Evolutionary conservation across 1,140 invertebrate species (phyloP).

Genomic region (Ceratina calcarata): DNA sequence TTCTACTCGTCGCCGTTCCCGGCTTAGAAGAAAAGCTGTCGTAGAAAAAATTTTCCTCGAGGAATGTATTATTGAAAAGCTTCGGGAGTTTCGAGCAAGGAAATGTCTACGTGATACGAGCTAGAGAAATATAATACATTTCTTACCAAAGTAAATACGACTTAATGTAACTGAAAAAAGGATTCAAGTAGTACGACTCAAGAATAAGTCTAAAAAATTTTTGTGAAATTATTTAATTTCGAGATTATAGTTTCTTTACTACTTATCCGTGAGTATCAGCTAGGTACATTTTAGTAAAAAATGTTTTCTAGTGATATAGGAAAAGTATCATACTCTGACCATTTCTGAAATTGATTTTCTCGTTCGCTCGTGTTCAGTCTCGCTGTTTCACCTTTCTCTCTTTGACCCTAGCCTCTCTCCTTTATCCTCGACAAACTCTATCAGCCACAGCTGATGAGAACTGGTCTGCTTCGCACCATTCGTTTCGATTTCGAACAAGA

Average conservation of each 20-base stretch:
- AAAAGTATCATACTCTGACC: conserved; percentile 16
- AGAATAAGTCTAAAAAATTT: too few species aligned
- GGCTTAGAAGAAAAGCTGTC: too few species aligned
- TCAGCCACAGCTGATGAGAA: conserved; percentile 62
- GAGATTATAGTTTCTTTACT: too few species aligned
- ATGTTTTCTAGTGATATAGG: background rate
- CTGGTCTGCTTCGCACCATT: conserved; percentile 33
- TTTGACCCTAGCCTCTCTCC: background rate
- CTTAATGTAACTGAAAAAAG: too few species aligned
- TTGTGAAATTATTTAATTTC: too few species aligned
- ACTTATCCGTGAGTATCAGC: background rate
- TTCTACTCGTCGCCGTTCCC: background rate
- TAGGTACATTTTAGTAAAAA: background rate
- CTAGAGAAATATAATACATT: too few species aligned
- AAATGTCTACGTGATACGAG: too few species aligned
- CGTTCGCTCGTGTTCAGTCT: conserved; percentile 6
- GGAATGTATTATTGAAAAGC: background rate
- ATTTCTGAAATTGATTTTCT: conserved; percentile 62
- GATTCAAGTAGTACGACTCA: too few species aligned
- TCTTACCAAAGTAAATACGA: too few species aligned
- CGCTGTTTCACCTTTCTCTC: background rate
- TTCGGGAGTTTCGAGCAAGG: background rate
- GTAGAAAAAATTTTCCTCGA: too few species aligned
- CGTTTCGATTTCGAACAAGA: background rate
- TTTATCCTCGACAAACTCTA: conserved; percentile 54